phyloP scores from a whole-genome alignment of 2,113 vertebrate species.

The Kryptolebias marmoratus region DNA sequence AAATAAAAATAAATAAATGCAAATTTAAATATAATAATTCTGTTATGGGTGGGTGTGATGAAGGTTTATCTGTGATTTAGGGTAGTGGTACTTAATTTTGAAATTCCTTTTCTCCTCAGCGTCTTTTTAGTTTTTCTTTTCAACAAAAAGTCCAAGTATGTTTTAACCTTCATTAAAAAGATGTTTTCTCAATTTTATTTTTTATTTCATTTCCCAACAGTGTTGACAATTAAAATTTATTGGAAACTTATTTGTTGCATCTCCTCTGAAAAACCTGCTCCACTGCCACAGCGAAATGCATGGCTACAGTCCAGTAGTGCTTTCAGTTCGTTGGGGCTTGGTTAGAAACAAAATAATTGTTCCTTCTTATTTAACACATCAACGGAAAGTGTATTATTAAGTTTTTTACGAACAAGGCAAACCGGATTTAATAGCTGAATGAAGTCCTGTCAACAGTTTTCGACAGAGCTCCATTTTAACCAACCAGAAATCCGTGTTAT shows the following conservation, averaged over 20 bases:
- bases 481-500: constrained; percentile 55
- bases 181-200: constrained; percentile 10
- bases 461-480: constrained; percentile 62
- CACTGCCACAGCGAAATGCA: constrained; percentile 68
- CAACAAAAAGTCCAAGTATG: neutral
- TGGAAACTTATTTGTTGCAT: constrained; percentile 23
- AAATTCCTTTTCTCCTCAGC: neutral
- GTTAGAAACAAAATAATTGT: constrained; percentile 61
- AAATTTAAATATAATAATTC: constrained; percentile 47
- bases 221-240: constrained; percentile 1
- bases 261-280: constrained; percentile 44
- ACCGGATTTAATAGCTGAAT: neutral
- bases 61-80: constrained; percentile 24
- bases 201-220: constrained; percentile 8
- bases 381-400: constrained; percentile 45
- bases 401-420: neutral
- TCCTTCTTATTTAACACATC: constrained; percentile 19
- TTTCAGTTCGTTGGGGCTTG: constrained; percentile 52
- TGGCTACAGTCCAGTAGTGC: constrained; percentile 63
- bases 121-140: neutral
- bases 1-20: neutral
- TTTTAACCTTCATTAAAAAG: constrained; percentile 4
- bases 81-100: neutral
- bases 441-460: constrained; percentile 29
- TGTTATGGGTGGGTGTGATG: constrained; percentile 43